Evolutionary conservation across 2,888 invertebrate species (phyloP).

Genomic region (Eupithecia pulchellata): DNA sequence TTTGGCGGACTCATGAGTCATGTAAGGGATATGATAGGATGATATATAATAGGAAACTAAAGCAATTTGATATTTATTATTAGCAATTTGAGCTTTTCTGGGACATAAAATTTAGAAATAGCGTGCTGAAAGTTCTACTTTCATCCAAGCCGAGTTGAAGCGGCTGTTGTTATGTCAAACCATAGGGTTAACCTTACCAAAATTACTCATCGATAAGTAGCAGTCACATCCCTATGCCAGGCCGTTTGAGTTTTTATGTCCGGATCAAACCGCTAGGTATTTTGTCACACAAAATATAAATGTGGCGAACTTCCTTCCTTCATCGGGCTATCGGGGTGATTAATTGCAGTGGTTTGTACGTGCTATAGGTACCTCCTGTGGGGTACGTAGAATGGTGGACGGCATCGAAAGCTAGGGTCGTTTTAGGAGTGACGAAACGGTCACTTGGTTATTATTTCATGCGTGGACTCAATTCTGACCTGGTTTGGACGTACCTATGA

Average conservation of each 20-base stretch:
- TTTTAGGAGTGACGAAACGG: neutral
- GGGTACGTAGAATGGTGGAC: neutral
- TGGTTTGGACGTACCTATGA: no score
- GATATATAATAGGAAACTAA: no score
- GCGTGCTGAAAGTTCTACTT: neutral
- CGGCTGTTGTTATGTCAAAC: neutral
- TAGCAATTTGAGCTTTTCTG: neutral
- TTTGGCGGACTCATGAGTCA: no score
- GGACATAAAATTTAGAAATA: neutral
- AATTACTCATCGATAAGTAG: conserved; percentile 30
- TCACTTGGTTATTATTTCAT: neutral
- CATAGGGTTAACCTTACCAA: neutral
- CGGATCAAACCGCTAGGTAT: conserved; percentile 84
- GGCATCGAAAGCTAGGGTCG: neutral
- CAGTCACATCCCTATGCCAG: conserved; percentile 55
- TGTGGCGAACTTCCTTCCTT: conserved; percentile 83
- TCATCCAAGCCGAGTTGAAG: neutral
- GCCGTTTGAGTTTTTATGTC: conserved; percentile 82
- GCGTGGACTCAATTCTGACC: neutral
- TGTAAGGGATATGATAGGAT: no score
- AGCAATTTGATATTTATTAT: no score
- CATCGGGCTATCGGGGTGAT: conserved; percentile 84
- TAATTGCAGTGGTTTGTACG: conserved; percentile 67
- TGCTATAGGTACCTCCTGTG: neutral
- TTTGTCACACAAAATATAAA: conserved; percentile 86